Evolutionary conservation across 2,797 vertebrate genomes (phyloP).

Genomic region (Lagorchestes hirsutus): DNA sequence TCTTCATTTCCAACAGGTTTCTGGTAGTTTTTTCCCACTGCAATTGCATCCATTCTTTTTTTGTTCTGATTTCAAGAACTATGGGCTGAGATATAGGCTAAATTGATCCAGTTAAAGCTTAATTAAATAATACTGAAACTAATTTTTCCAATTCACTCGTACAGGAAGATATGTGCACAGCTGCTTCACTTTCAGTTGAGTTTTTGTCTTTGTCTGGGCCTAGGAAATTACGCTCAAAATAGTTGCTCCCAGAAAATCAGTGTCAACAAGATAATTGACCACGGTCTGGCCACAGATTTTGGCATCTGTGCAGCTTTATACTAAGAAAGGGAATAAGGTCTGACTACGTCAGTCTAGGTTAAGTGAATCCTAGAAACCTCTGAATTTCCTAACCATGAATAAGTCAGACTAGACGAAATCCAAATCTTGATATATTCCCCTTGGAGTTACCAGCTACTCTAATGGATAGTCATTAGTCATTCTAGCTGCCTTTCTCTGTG

Average conservation of each 20-base stretch:
- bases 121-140: not conserved
- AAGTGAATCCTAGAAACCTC: not conserved
- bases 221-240: too few species aligned
- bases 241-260: not conserved
- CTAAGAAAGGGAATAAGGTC: not conserved
- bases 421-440: not conserved
- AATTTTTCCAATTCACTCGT: not conserved
- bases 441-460: not conserved
- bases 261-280: not conserved
- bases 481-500: too few species aligned
- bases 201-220: not conserved
- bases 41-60: not conserved
- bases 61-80: not conserved
- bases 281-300: not conserved
- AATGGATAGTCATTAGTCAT: not conserved
- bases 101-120: not conserved
- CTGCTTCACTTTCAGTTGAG: not conserved
- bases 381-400: not conserved
- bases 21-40: not conserved
- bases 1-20: not conserved
- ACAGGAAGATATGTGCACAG: not conserved
- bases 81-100: not conserved
- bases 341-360: too few species aligned
- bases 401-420: not conserved
- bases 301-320: not conserved